These are phyloP conservation scores for Mormyrus iriodes DNA, from an alignment of 2,113 vertebrate genomes.

Conservation along the genomic window DNA sequence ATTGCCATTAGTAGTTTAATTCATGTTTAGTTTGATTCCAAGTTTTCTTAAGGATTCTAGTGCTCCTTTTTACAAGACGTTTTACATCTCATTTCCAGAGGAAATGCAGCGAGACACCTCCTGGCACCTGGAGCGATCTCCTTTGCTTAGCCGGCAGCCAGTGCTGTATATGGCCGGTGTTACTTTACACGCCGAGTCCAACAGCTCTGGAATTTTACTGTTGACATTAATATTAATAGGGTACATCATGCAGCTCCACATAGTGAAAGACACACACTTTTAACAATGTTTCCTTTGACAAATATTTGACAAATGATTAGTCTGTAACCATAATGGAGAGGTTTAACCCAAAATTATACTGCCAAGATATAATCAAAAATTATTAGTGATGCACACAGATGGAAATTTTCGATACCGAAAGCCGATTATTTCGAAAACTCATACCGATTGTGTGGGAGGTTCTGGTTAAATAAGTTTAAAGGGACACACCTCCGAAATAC, in stretches of 20 bases:
- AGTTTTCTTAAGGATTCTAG: background rate
- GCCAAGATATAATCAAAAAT: conserved; percentile 42
- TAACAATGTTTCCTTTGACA: background rate
- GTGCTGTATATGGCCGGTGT: background rate
- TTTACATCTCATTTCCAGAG: background rate
- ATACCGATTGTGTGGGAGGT: background rate
- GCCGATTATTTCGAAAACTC: background rate
- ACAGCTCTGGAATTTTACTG: background rate
- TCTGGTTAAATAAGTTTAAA: background rate
- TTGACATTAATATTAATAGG: background rate
- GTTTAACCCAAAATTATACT: conserved; percentile 38
- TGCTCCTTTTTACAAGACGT: background rate
- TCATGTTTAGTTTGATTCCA: background rate
- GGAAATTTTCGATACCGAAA: background rate
- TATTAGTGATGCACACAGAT: background rate
- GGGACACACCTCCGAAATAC: background rate
- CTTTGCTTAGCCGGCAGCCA: background rate
- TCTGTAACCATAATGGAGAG: conserved; percentile 26
- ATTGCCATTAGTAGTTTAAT: background rate
- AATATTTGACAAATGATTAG: conserved; percentile 33
- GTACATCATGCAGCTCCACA: background rate
- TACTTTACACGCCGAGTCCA: background rate
- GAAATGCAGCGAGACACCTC: background rate
- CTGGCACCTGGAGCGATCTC: background rate
- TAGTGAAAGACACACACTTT: background rate